phyloP scores from a whole-genome alignment of 2,888 invertebrate genomes.

The Epirrita christyi region DNA sequence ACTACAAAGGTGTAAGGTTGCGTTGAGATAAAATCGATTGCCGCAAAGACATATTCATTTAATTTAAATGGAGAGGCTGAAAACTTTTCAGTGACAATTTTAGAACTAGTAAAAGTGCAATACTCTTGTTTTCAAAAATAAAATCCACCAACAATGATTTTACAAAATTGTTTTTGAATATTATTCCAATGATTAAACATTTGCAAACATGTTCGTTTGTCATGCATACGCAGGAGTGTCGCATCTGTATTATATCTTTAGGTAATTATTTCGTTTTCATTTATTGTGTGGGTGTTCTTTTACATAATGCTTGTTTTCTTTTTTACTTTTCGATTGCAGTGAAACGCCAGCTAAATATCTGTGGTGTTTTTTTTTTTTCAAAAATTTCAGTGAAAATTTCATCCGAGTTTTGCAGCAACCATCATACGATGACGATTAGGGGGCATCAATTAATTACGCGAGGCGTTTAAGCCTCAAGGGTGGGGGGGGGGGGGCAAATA shows the following conservation, averaged over 20 bases:
- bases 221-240: slow-evolving; percentile 31
- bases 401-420: no score
- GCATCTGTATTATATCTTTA: slow-evolving; percentile 35
- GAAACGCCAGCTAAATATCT: neutral
- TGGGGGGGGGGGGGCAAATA: no score
- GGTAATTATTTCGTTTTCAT: slow-evolving; percentile 25
- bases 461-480: no score
- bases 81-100: neutral
- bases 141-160: neutral
- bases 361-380: neutral
- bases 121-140: slow-evolving; percentile 23
- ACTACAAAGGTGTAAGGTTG: no score
- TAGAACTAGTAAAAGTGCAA: slow-evolving; percentile 18
- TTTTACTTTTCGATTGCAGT: neutral
- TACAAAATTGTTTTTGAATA: neutral
- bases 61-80: no score
- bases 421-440: no score
- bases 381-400: no score
- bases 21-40: no score
- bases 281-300: slow-evolving; percentile 10
- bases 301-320: neutral
- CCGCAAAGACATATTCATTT: no score
- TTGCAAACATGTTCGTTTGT: slow-evolving; percentile 25
- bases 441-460: no score
- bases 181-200: slow-evolving; percentile 18